These are phyloP conservation scores for Acrobasis consociella DNA, from an alignment of 2,888 invertebrate species.

Conservation along the genomic window DNA sequence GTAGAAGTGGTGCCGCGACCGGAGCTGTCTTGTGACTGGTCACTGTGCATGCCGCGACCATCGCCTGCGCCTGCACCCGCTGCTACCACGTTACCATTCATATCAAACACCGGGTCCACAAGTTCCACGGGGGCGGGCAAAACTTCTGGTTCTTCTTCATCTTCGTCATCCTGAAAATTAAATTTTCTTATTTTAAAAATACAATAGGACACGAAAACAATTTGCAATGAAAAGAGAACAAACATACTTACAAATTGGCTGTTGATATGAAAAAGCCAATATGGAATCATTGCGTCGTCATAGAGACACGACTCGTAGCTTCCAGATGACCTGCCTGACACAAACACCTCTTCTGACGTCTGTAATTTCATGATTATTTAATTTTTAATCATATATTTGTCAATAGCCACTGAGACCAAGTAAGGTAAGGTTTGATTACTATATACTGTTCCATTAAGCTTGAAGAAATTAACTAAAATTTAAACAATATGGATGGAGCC, in stretches of 20 bases:
- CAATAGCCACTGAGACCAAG: no score
- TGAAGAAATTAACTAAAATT: no score
- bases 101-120: slow-evolving; percentile 52
- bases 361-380: slow-evolving; percentile 30
- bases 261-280: slow-evolving; percentile 69
- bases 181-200: not conserved
- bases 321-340: slow-evolving; percentile 64
- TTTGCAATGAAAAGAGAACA: no score
- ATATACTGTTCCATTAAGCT: no score
- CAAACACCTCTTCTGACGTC: slow-evolving; percentile 69
- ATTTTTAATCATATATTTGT: no score
- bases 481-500: no score
- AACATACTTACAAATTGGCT: slow-evolving; percentile 55
- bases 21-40: slow-evolving; percentile 70
- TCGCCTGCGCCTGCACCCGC: slow-evolving; percentile 70
- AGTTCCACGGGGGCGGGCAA: slow-evolving; percentile 37
- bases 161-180: slow-evolving; percentile 35
- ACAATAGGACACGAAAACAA: not conserved
- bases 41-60: slow-evolving; percentile 73
- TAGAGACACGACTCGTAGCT: slow-evolving; percentile 62
- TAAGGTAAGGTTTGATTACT: no score
- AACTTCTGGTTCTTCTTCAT: slow-evolving; percentile 37
- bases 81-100: slow-evolving; percentile 56
- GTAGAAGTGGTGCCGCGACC: slow-evolving; percentile 63
- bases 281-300: slow-evolving; percentile 66